Percentiles rank a stretch among this genome's conserved stretches.
phyloP scores from a whole-genome alignment of 1,140 invertebrate genomes.

The Neodiprion pinetum region DNA sequence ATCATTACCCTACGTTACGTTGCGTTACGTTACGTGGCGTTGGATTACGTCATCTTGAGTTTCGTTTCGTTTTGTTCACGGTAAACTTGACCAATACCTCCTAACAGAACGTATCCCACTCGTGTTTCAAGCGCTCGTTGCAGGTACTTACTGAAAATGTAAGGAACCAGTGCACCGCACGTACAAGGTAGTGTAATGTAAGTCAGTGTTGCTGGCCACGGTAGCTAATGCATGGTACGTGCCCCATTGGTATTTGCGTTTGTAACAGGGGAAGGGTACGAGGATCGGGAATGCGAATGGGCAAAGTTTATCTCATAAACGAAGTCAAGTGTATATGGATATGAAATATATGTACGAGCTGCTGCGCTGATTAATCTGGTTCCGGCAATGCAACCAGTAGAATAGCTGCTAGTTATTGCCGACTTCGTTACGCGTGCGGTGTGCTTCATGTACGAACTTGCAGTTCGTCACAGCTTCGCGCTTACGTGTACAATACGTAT shows the following conservation, averaged over 20 bases:
- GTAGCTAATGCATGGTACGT: too few relatives aligned
- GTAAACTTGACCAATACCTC: neutral
- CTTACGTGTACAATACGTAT: neutral
- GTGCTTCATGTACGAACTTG: neutral
- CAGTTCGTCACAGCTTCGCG: neutral
- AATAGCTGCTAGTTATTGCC: neutral
- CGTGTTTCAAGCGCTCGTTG: too few relatives aligned
- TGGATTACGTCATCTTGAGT: neutral
- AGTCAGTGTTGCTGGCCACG: too few relatives aligned
- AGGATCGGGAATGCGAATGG: neutral
- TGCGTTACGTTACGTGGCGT: neutral
- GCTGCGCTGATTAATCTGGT: neutral
- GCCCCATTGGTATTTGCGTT: too few relatives aligned
- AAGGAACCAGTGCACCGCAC: too few relatives aligned
- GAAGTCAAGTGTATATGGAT: neutral
- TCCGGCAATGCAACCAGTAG: neutral
- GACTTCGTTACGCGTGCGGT: neutral
- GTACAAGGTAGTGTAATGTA: too few relatives aligned
- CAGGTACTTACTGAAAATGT: too few relatives aligned
- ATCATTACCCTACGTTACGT: constrained; percentile 45
- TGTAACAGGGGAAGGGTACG: too few relatives aligned
- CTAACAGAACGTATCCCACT: neutral
- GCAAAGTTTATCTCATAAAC: neutral
- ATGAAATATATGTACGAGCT: neutral
- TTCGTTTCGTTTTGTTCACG: neutral